phyloP scores from a whole-genome alignment of 2,888 invertebrate genomes.

The Drosophila meridiana region DNA sequence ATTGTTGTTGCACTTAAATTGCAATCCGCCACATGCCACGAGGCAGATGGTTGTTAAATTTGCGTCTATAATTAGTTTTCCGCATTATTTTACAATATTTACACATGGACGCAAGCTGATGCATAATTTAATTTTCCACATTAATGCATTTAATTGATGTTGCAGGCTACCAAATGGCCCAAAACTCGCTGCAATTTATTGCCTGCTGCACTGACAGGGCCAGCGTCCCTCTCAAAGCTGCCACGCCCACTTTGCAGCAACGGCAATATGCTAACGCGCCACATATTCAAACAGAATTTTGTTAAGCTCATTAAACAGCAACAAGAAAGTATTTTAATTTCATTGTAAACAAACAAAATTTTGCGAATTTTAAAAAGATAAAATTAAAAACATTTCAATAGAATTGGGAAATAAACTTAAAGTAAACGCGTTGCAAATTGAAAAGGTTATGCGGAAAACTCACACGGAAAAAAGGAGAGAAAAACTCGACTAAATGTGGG shows the following conservation, averaged over 20 bases:
- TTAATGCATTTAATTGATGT: constrained; percentile 49
- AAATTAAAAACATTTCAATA: constrained; percentile 9
- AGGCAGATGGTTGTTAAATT: background rate
- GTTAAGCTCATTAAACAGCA: constrained; percentile 59
- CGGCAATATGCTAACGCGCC: constrained; percentile 12
- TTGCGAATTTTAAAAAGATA: background rate
- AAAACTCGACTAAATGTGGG: constrained; percentile 27
- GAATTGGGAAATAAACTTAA: constrained; percentile 13
- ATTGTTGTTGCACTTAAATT: background rate
- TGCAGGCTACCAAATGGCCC: constrained; percentile 32
- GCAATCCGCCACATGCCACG: background rate
- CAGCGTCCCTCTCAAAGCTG: background rate
- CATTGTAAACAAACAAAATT: constrained; percentile 19
- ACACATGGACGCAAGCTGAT: constrained; percentile 26
- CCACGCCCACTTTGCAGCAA: constrained; percentile 8
- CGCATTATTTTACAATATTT: constrained; percentile 34
- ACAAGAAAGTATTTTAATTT: constrained; percentile 62
- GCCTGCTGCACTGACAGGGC: constrained; percentile 12
- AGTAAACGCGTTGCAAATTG: constrained; percentile 24
- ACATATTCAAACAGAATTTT: constrained; percentile 54
- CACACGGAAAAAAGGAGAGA: background rate
- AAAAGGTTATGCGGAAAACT: constrained; percentile 26
- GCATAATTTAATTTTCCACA: constrained; percentile 53
- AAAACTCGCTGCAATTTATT: constrained; percentile 44
- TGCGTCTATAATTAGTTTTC: constrained; percentile 32